A percentile compares a stretch with the other conserved stretches of the same genome.
phyloP scores from a whole-genome alignment of 2,113 vertebrate genomes.

The Boulengeromyrus knoepffleri region DNA sequence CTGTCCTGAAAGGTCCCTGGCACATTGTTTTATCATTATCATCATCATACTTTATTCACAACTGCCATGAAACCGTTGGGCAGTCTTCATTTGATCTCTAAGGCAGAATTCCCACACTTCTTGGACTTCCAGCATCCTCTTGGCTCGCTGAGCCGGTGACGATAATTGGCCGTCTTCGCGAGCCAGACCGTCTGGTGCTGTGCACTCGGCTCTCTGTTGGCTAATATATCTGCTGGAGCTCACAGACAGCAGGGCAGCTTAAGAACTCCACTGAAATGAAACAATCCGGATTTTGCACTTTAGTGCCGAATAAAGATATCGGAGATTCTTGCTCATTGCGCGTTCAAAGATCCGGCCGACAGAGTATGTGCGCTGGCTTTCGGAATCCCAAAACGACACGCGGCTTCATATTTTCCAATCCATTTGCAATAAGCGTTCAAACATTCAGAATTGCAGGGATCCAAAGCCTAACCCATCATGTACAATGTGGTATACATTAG shows the following conservation, averaged over 20 bases:
- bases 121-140: not conserved
- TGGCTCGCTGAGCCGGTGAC: conserved; percentile 1
- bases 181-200: conserved; percentile 7
- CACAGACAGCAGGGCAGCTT: not conserved
- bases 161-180: not conserved
- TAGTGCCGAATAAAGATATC: not conserved
- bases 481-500: not conserved
- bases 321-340: not conserved
- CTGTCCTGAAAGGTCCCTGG: not conserved
- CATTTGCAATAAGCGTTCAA: not conserved
- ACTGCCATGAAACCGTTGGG: not conserved
- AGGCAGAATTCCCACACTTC: conserved; percentile 6
- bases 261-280: conserved; percentile 4
- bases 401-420: not conserved
- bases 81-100: not conserved
- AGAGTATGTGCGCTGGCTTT: not conserved
- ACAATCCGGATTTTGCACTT: conserved; percentile 2
- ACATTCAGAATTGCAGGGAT: not conserved
- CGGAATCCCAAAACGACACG: not conserved
- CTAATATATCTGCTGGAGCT: conserved; percentile 17
- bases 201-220: not conserved
- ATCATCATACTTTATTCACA: not conserved
- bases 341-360: not conserved
- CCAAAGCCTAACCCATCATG: not conserved
- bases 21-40: not conserved